Percentiles rank a stretch among this genome's conserved stretches.
Conservation (phyloP, 2,113 vertebrate genomes). For the Chelonoidis abingdonii region DNA sequence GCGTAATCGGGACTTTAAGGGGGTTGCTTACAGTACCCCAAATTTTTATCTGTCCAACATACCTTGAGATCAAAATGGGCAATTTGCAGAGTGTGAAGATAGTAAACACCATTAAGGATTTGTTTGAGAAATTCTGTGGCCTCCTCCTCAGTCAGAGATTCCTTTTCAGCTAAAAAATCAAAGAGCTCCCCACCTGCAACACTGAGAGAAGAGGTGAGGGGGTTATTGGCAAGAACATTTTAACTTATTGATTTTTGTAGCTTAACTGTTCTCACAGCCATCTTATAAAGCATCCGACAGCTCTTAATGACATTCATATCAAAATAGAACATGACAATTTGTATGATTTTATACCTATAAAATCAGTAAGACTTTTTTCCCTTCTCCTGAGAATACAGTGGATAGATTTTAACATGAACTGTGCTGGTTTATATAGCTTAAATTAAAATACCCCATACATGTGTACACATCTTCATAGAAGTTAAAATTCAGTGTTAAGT, state of each 20-base stretch:
- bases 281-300: background rate
- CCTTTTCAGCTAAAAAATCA: slow-evolving; percentile 98
- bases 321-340: background rate
- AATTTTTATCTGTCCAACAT: slow-evolving; percentile 34
- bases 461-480: background rate
- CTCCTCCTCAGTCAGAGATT: slow-evolving; percentile 96
- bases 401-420: background rate
- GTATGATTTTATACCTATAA: background rate
- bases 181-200: slow-evolving; percentile 98
- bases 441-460: background rate
- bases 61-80: slow-evolving; percentile 99
- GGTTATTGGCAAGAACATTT: background rate
- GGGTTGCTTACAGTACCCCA: background rate
- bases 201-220: slow-evolving; percentile 74
- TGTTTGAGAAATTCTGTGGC: slow-evolving; percentile 99
- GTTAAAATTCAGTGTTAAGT: background rate
- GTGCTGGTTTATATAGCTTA: background rate
- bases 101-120: slow-evolving; percentile 96
- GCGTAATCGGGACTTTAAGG: background rate
- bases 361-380: background rate
- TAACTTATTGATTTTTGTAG: background rate
- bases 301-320: background rate
- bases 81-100: slow-evolving; percentile 95
- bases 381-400: background rate
- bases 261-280: background rate